Evolutionary conservation across 2,888 invertebrate genomes (phyloP), one percentile per base, ranked within the genome.

Genomic region (Stenoptilia bipunctidactyla): DNA sequence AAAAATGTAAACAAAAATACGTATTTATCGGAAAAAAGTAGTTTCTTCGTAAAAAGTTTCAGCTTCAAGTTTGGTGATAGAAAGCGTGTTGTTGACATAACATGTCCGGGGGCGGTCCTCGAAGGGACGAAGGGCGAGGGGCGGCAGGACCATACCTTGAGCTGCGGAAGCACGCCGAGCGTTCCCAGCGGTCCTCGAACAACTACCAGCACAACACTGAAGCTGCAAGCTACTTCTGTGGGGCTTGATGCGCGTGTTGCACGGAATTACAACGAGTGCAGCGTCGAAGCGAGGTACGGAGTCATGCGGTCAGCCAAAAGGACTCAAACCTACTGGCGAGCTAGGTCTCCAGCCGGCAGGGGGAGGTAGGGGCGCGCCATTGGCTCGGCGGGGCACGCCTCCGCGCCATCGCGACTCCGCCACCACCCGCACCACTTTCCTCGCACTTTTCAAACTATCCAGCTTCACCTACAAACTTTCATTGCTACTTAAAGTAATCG

Each of bases 221-320:
- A 13, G 34, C 34, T 13, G 3, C 34, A 34, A 34, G 34, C 34
- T 3, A 8, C 20, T 20, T 20, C 20, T 8, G 20, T 5, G 20
- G 20, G 20, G n/a, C n/a, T n/a, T n/a, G n/a, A n/a, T n/a, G n/a
- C 79, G 79, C 76, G 79, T 72, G 77, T 56, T 70, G 69, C 66
- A 71, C 73, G 70, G 67, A 72, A 60, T 73, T 73, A 79, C 73
- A 73, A 74, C 74, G 67, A 77, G 74, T 70, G 69, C 74, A 77
- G 82, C 83, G 70, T 73, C 80, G 79, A 84, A 85, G 84, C 85
- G 68, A 76, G 63, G 80, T 83, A 75, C 82, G 82, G 82, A 85
- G 84, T 83, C 84, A 84, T 84, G 84, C 85, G 84, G 84, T 84
- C 84, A 84, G 84, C 84, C 83, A 80, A 83, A 80, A 80, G 82